These are phyloP conservation scores for Lasius platythorax DNA, from an alignment of 2,888 invertebrate species.

Conservation along the genomic window DNA sequence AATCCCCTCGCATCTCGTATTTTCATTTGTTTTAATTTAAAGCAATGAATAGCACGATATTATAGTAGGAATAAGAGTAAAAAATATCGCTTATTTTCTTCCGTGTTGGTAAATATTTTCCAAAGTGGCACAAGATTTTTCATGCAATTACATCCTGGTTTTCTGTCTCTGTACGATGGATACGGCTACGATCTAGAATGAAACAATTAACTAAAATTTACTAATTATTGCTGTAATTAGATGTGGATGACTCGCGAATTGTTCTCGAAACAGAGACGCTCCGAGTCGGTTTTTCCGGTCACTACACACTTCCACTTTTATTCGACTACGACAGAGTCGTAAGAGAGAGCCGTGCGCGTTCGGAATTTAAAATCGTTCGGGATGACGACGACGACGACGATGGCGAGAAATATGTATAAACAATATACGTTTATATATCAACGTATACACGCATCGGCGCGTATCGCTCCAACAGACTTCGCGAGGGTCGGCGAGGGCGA, in stretches of 20 bases:
- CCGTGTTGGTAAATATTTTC: not conserved
- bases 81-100: not conserved
- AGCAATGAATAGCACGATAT: not conserved
- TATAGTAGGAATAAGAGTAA: not conserved
- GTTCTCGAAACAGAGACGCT: conserved; percentile 8
- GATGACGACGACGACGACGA: not conserved
- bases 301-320: conserved; percentile 39
- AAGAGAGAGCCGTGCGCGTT: conserved; percentile 7
- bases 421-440: conserved; percentile 54
- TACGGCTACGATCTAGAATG: not conserved
- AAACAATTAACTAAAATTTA: not conserved
- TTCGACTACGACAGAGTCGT: not conserved
- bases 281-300: conserved; percentile 29
- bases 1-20: not conserved
- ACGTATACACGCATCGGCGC: conserved; percentile 79
- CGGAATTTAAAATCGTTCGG: conserved; percentile 26
- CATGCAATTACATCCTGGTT: not conserved
- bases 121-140: not conserved
- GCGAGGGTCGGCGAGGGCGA: conserved; percentile 72
- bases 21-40: not conserved
- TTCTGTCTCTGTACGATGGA: not conserved
- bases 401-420: conserved; percentile 39
- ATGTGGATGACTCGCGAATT: not conserved
- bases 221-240: not conserved
- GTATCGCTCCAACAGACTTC: conserved; percentile 77